A percentile compares a stretch with the other conserved stretches of the same genome.
phyloP scores from a whole-genome alignment of 2,888 invertebrate genomes.

The Achlya flavicornis region DNA sequence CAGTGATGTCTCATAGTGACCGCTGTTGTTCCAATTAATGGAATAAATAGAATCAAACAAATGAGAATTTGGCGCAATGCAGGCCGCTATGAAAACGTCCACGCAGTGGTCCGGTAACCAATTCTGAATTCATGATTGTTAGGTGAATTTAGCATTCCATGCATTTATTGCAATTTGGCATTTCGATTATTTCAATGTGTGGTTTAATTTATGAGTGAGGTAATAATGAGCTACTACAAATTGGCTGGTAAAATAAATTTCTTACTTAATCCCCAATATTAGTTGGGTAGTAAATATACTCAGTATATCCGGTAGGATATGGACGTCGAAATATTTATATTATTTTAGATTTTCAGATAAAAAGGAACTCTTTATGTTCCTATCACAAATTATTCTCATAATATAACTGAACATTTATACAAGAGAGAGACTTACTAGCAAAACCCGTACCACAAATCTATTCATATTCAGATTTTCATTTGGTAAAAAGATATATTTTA shows the following conservation, averaged over 20 bases:
- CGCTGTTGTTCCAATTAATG: slow-evolving; percentile 64
- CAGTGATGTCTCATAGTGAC: slow-evolving; percentile 38
- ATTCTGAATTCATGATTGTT: slow-evolving; percentile 69
- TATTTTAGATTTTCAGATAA: no score
- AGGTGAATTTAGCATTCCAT: slow-evolving; percentile 50
- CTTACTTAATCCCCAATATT: background rate
- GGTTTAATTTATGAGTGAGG: background rate
- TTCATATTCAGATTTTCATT: no score
- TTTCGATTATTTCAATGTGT: background rate
- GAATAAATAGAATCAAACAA: slow-evolving; percentile 68
- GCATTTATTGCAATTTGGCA: slow-evolving; percentile 25
- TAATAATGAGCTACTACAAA: no score
- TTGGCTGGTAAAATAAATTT: background rate
- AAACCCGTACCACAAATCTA: no score
- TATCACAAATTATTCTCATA: no score
- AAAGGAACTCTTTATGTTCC: no score
- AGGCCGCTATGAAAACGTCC: slow-evolving; percentile 70
- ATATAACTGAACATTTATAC: no score
- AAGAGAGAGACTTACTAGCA: no score
- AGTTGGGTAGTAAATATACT: background rate
- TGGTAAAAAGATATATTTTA: no score
- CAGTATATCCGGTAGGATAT: background rate
- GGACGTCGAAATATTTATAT: no score
- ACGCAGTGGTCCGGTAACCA: slow-evolving; percentile 65
- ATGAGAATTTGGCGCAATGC: slow-evolving; percentile 79